Conservation (phyloP, 2,113 vertebrate species). For the Archocentrus centrarchus region DNA sequence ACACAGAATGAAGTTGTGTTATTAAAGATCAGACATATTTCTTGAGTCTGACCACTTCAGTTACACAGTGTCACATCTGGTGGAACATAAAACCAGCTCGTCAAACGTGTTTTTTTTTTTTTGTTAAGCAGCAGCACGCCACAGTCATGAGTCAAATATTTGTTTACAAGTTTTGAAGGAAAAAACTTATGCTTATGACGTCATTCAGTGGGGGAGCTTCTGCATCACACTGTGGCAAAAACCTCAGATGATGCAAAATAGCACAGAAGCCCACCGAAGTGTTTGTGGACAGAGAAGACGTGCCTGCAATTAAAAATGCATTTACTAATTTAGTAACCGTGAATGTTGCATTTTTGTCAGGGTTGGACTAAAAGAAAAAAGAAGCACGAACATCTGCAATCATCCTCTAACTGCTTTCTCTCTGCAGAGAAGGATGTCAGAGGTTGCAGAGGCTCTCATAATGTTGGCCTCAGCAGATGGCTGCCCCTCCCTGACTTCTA, state of each 20-base stretch:
- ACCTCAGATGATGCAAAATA: not conserved
- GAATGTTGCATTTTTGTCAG: not conserved
- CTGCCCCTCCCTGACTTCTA: too few species aligned
- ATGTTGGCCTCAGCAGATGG: too few species aligned
- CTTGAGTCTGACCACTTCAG: not conserved
- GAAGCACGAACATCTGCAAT: too few species aligned
- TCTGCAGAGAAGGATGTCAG: not conserved
- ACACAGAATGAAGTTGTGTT: not conserved
- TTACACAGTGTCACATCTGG: not conserved
- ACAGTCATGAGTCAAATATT: too few species aligned
- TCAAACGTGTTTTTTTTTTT: not conserved
- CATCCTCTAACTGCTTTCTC: too few species aligned
- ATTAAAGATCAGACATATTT: not conserved
- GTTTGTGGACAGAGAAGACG: not conserved
- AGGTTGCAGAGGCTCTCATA: not conserved
- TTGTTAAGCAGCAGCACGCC: too few species aligned
- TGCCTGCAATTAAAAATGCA: not conserved
- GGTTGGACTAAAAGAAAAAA: not conserved
- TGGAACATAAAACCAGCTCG: not conserved
- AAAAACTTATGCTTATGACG: too few species aligned
- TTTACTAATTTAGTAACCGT: not conserved
- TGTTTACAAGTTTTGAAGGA: too few species aligned
- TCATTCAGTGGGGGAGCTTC: not conserved
- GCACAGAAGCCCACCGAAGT: not conserved
- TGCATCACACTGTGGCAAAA: fast-evolving